These are phyloP conservation scores for Temnothorax curvispinosus DNA, from an alignment of 1,140 invertebrate species.

Conservation along the genomic window DNA sequence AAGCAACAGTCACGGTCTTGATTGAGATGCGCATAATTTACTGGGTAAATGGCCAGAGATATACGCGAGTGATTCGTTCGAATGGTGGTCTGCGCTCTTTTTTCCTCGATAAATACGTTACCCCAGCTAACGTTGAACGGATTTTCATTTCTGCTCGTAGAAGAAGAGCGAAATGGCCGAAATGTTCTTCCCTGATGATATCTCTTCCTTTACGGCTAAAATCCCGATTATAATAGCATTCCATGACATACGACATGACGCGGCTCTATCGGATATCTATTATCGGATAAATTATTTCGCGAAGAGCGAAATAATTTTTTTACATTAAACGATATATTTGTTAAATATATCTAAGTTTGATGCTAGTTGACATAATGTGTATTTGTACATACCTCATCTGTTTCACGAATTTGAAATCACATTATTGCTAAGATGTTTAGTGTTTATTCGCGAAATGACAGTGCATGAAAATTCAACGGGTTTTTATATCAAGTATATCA, in stretches of 20 bases:
- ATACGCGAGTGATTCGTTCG: background rate
- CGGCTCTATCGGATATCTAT: background rate
- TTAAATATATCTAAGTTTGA: background rate
- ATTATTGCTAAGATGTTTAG: conserved; percentile 7
- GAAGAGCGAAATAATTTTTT: background rate
- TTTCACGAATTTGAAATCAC: background rate
- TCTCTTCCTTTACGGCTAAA: background rate
- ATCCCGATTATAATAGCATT: background rate
- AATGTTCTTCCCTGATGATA: background rate
- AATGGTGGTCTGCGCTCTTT: background rate
- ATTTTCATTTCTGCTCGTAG: background rate
- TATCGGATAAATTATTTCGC: background rate
- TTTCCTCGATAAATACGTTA: conserved; percentile 5
- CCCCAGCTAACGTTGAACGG: background rate
- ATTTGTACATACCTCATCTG: background rate
- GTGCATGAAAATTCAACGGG: background rate
- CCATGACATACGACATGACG: background rate
- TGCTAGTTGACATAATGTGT: background rate
- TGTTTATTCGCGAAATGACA: background rate
- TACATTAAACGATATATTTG: background rate
- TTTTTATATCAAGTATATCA: conserved; percentile 7
- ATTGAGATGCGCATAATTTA: conserved; percentile 56
- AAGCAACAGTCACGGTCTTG: conserved; percentile 19
- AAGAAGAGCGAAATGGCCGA: background rate
- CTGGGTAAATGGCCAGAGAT: conserved; percentile 4